These are phyloP conservation scores for Neoascia interrupta DNA, from an alignment of 2,888 invertebrate genomes.

Conservation along the genomic window DNA sequence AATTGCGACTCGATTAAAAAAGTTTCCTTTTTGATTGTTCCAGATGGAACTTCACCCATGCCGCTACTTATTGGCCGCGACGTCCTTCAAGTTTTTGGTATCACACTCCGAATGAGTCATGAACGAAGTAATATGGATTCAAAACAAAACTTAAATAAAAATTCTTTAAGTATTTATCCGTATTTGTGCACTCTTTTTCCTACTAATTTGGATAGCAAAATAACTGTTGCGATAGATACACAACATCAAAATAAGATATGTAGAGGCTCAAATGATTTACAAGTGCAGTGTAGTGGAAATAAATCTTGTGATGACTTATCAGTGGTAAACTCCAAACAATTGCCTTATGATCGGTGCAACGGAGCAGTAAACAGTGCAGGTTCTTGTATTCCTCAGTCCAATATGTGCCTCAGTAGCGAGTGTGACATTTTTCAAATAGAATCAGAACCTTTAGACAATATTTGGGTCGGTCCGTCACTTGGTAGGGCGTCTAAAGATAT, in stretches of 20 bases:
- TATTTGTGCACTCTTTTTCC: neutral
- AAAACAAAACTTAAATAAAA: neutral
- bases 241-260: no score
- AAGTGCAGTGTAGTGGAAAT: neutral
- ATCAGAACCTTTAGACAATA: neutral
- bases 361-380: no score
- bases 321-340: neutral
- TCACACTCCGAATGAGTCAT: neutral
- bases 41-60: neutral
- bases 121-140: neutral
- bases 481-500: neutral
- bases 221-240: no score
- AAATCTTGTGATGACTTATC: neutral
- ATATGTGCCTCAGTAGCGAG: neutral
- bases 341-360: no score
- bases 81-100: slow-evolving; percentile 3
- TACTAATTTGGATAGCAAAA: neutral
- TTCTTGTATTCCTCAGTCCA: neutral
- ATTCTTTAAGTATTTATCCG: neutral
- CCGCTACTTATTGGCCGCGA: slow-evolving; percentile 6
- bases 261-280: no score
- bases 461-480: neutral
- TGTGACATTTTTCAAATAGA: neutral
- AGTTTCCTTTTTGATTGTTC: neutral
- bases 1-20: neutral